A percentile compares a stretch with the other conserved stretches of the same genome.
These are phyloP conservation scores for Leptinotarsa defecta DNA, from an alignment of 1,140 invertebrate species.

Conservation along the genomic window DNA sequence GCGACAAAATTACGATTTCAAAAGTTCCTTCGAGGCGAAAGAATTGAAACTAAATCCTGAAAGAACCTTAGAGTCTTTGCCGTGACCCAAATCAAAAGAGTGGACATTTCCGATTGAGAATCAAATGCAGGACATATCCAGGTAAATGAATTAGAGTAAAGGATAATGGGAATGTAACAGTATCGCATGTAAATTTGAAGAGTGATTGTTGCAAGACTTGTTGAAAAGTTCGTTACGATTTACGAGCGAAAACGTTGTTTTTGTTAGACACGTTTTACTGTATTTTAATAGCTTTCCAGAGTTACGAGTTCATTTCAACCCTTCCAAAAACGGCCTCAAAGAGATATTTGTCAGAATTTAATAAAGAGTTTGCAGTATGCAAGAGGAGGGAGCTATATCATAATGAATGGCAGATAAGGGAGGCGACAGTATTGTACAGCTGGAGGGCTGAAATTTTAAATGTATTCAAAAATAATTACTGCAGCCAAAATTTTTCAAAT, in stretches of 20 bases:
- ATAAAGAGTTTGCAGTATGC: not conserved
- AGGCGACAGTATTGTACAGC: no score
- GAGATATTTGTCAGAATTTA: conserved; percentile 3
- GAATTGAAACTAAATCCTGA: not conserved
- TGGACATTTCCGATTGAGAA: conserved; percentile 5
- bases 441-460: no score
- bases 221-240: conserved; percentile 3
- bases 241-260: not conserved
- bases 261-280: conserved; percentile 3
- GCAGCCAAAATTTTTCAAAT: no score
- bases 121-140: not conserved
- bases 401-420: not conserved
- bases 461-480: no score
- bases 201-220: not conserved
- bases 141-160: conserved; percentile 2
- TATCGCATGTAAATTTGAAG: conserved; percentile 1
- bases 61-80: not conserved
- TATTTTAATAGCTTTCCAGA: conserved; percentile 1
- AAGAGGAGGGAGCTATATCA: not conserved
- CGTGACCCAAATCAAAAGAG: not conserved
- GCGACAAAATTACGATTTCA: not conserved
- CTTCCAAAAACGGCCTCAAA: not conserved
- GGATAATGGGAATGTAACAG: not conserved
- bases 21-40: not conserved
- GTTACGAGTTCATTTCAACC: conserved; percentile 1